phyloP scores from a whole-genome alignment of 2,888 invertebrate genomes.

The Pandemis corylana region DNA sequence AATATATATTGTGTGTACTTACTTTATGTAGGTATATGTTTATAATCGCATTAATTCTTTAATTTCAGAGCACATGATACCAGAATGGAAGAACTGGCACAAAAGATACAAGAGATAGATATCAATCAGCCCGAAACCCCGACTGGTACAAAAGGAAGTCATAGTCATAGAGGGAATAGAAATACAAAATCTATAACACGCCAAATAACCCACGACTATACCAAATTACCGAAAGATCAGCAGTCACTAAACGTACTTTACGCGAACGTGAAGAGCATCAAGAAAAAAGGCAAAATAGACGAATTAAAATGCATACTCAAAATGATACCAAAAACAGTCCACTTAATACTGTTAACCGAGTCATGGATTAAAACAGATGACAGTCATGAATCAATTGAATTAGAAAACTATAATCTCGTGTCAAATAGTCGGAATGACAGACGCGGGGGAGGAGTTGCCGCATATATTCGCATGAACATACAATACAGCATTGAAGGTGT shows the following conservation, averaged over 20 bases:
- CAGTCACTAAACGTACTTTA: not conserved
- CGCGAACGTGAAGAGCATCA: not conserved
- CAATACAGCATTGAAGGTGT: not conserved
- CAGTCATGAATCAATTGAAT: not conserved
- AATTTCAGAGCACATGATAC: not conserved
- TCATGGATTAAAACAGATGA: not conserved
- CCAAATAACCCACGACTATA: slow-evolving; percentile 3
- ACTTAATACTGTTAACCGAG: not conserved
- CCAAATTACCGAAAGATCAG: not conserved
- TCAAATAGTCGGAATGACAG: not conserved
- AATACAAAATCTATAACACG: not conserved
- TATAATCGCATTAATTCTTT: too few relatives aligned
- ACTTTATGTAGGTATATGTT: too few relatives aligned
- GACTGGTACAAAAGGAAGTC: not conserved
- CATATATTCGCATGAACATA: not conserved
- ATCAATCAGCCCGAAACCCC: not conserved
- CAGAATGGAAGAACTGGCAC: not conserved
- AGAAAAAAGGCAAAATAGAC: not conserved
- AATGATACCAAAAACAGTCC: not conserved
- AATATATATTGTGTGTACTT: too few relatives aligned
- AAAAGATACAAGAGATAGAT: not conserved
- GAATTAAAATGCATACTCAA: not conserved
- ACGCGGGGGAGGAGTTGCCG: not conserved
- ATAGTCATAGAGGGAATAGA: not conserved
- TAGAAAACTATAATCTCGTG: not conserved